phyloP scores from a whole-genome alignment of 2,113 vertebrate species.

The Furnarius figulus region DNA sequence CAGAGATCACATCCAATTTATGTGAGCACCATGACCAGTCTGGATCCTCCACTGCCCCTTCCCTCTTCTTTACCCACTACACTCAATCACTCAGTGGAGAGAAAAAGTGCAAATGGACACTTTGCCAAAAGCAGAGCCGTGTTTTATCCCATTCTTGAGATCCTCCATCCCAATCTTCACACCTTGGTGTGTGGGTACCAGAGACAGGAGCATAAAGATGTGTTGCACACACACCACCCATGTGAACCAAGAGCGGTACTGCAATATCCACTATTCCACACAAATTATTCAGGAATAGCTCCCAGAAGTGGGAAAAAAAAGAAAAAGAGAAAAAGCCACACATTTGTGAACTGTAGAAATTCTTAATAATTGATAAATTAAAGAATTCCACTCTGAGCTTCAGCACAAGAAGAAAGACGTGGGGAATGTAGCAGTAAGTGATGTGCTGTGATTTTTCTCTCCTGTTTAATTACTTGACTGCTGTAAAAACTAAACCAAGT shows the following conservation, averaged over 20 bases:
- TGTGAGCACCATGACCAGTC: fast-evolving
- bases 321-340: not conserved
- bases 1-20: not conserved
- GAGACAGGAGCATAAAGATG: not conserved
- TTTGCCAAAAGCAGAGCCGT: not conserved
- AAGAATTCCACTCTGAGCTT: not conserved
- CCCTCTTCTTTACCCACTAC: not conserved
- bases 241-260: not conserved
- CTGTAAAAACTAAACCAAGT: not conserved
- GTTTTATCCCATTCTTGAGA: not conserved
- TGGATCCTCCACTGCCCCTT: not conserved
- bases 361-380: not conserved
- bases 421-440: not conserved
- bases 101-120: not conserved
- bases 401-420: not conserved
- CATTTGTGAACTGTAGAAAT: not conserved
- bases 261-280: not conserved
- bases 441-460: not conserved
- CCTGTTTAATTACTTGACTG: constrained; percentile 43
- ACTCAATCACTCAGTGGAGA: not conserved
- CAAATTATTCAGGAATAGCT: not conserved
- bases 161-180: not conserved
- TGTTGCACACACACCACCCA: not conserved
- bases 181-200: not conserved
- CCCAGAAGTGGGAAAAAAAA: not conserved